phyloP scores from a whole-genome alignment of 2,888 invertebrate genomes.

The Vesta saturnalis region DNA sequence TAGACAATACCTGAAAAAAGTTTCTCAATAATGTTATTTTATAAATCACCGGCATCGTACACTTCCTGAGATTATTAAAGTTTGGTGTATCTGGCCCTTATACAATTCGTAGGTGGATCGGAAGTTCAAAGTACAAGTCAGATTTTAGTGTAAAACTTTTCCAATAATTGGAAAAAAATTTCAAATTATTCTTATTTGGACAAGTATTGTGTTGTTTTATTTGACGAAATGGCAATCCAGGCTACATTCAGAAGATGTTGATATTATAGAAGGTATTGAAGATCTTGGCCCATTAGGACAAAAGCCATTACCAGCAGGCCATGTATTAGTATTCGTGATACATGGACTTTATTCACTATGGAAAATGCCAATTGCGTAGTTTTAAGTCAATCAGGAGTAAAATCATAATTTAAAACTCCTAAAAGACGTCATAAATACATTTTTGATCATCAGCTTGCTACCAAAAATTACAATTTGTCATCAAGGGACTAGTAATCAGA shows the following conservation, averaged over 20 bases:
- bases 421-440: background rate
- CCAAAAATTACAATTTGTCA: background rate
- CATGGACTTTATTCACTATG: background rate
- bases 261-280: background rate
- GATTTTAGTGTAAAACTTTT: background rate
- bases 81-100: background rate
- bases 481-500: background rate
- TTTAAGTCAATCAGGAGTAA: background rate
- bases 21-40: background rate
- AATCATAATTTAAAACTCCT: conserved; percentile 4
- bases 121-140: background rate
- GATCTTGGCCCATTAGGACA: background rate
- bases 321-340: background rate
- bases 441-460: background rate
- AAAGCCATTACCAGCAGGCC: background rate
- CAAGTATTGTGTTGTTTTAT: background rate
- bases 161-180: conserved; percentile 5
- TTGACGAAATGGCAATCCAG: background rate
- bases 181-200: background rate
- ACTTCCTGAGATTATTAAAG: background rate
- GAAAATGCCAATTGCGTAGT: background rate
- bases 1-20: background rate
- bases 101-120: background rate
- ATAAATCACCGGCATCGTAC: background rate
- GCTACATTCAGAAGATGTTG: background rate